These are phyloP conservation scores for Pseudomyrmex dendroicus DNA, from an alignment of 1,140 invertebrate species.

Conservation along the genomic window DNA sequence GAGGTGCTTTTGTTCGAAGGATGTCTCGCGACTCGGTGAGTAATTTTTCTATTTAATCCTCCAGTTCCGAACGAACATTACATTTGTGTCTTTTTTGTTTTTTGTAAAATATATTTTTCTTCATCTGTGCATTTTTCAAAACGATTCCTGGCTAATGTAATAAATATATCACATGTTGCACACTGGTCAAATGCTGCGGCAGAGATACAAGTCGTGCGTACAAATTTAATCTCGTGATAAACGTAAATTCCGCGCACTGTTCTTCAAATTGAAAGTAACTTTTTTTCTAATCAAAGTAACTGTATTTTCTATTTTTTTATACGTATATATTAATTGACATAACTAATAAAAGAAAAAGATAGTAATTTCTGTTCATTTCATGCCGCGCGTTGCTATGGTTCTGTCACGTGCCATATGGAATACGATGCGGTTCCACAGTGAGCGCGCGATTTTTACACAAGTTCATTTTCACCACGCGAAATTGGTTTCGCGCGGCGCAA, in stretches of 20 bases:
- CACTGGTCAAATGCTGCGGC: no score
- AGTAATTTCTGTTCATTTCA: not conserved
- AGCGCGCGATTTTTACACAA: not conserved
- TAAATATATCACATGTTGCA: no score
- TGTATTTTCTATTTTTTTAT: not conserved
- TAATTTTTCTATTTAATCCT: not conserved
- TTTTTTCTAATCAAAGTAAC: no score
- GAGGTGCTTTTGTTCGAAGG: not conserved
- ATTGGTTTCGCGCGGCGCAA: no score
- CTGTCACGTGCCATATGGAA: conserved; percentile 25
- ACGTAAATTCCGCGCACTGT: no score
- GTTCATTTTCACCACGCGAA: not conserved
- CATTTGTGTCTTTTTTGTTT: no score
- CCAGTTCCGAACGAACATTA: no score
- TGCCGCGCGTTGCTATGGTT: conserved; percentile 3
- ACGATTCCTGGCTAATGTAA: no score
- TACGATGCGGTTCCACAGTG: not conserved
- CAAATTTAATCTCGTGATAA: no score
- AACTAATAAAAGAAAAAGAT: not conserved
- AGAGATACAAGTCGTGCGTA: not conserved
- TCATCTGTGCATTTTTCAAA: no score
- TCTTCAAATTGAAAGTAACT: not conserved
- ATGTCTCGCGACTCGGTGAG: conserved; percentile 8
- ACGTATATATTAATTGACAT: not conserved
- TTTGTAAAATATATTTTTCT: no score